Evolutionary conservation across 2,113 vertebrate genomes (phyloP).

Genomic region (Orcinus orca): DNA sequence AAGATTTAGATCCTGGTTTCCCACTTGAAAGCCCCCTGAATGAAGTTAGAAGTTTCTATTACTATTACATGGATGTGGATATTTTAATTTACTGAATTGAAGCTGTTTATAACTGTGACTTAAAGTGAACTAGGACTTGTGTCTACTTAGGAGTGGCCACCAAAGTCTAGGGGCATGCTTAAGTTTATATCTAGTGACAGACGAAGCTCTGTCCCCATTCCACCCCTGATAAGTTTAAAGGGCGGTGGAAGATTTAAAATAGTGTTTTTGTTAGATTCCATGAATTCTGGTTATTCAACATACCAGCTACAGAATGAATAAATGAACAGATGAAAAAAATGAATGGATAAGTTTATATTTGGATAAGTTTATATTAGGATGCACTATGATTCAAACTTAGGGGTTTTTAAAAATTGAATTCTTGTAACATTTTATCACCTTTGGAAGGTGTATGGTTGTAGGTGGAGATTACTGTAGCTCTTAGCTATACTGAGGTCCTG

Average conservation of each 20-base stretch:
- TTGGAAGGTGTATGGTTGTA: neutral
- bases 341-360: neutral
- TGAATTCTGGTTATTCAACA: neutral
- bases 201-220: neutral
- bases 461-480: neutral
- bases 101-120: neutral
- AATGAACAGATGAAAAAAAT: neutral
- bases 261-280: neutral
- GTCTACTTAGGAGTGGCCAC: neutral
- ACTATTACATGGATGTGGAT: neutral
- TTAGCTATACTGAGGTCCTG: neutral
- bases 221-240: neutral
- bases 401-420: neutral
- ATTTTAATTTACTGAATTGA: constrained; percentile 13
- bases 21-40: neutral
- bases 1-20: neutral
- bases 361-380: neutral
- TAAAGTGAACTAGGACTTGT: neutral
- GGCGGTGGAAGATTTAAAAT: neutral
- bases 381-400: neutral
- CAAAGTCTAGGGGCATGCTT: neutral
- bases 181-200: neutral
- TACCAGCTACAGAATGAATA: constrained; percentile 5
- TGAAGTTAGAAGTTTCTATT: neutral
- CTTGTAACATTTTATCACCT: neutral